These are phyloP conservation scores for Botia almorhae DNA, from an alignment of 2,797 vertebrate genomes.

Conservation along the genomic window DNA sequence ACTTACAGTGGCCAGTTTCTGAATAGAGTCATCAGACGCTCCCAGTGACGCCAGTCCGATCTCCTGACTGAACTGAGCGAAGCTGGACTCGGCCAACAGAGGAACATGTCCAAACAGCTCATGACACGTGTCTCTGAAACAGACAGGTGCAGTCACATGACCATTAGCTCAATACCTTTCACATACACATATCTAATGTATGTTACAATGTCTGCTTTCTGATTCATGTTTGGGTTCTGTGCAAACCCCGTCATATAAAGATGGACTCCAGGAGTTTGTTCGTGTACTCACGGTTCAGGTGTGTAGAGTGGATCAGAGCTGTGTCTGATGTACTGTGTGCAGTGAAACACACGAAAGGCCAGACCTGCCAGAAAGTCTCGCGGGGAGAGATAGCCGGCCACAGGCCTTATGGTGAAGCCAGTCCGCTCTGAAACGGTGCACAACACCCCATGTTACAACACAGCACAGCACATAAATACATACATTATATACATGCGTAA, in stretches of 20 bases:
- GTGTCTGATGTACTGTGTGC: slow-evolving; percentile 97
- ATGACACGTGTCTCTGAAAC: slow-evolving; percentile 91
- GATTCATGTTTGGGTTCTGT: neutral
- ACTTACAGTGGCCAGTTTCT: slow-evolving; percentile 96
- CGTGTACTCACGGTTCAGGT: slow-evolving; percentile 90
- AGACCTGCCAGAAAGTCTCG: slow-evolving; percentile 96
- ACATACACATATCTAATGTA: too few relatives aligned
- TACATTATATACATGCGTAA: neutral
- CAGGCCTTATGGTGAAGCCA: slow-evolving; percentile 95
- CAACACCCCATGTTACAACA: neutral
- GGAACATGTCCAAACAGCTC: slow-evolving; percentile 95
- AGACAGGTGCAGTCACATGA: slow-evolving; percentile 9
- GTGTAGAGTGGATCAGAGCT: slow-evolving; percentile 96
- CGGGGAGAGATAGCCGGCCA: slow-evolving; percentile 96
- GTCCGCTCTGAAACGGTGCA: slow-evolving; percentile 82
- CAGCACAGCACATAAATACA: neutral
- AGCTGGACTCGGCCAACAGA: slow-evolving; percentile 92
- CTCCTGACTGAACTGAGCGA: slow-evolving; percentile 97
- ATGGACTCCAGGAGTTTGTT: neutral
- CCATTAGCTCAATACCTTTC: too few relatives aligned
- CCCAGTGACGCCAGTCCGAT: slow-evolving; percentile 94
- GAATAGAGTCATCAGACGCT: slow-evolving; percentile 92
- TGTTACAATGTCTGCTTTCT: too few relatives aligned
- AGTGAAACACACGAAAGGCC: slow-evolving; percentile 98
- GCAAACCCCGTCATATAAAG: neutral